Base-by-base conservation (phyloP, 2,797 vertebrate species). In the Ctenopoma multispine region DNA sequence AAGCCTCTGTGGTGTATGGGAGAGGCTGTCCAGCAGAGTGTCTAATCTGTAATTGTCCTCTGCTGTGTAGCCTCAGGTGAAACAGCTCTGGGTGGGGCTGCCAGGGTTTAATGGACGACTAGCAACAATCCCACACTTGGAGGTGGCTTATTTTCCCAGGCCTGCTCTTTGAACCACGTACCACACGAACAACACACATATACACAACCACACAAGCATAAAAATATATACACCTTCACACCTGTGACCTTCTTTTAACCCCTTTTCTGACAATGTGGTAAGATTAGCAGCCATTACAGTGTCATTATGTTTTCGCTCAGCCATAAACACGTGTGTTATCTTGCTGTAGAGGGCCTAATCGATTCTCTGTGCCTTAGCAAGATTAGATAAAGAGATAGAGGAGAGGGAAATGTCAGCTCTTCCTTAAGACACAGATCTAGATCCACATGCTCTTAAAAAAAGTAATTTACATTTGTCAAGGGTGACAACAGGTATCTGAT, bases 1-100 rank as follows among this genome's bases (percentile, higher is more conserved):
- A 81, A 89, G 80, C 84, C 70, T 72, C 73, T 77, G 66, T 79
- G 69, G 51, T 72, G 77, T 66, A 80, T 85, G 90, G 90, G 91
- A 90, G 90, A 90, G 90, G 85, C 77, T 38, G 78, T 71, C 77
- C 86, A 29, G 69, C 73, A 38, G 29, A 60, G 77, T 46, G 71
- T 79, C 87, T 93, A 86, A 90, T 92, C 91, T 92, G 81, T 91
- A 91, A 91, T 92, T 91, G 90, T 91, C 87, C 84, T 89, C 68
- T 64, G 77, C 77, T 75, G 70, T 44, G 34, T 76, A 77, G 90
- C 92, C 90, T 86, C 85, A 92, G 90, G 92, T 90, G 73, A 84
- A 90, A 86, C 75, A 69, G 79, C 69, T 65, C 58, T 82, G 87
- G 90, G 91, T 86, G 90, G 80, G 87, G 90, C 82, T 24, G 63